Evolutionary conservation across 2,797 vertebrate species (phyloP).

Genomic region (Poeciliopsis infans): DNA sequence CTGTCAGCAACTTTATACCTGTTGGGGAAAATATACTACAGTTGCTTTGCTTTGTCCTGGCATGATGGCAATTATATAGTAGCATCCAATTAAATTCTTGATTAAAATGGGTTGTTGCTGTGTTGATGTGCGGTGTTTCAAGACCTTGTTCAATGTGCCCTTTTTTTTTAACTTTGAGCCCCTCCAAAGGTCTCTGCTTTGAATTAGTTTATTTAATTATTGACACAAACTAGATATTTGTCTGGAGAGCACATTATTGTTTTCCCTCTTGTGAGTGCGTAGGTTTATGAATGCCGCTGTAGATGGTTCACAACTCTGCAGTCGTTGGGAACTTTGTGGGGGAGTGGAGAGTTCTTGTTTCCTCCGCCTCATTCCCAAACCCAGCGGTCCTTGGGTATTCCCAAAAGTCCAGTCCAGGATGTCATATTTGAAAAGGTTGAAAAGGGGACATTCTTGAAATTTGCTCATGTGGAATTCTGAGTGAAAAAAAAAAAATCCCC

Average conservation of each 20-base stretch:
- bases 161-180: too few relatives aligned
- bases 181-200: too few relatives aligned
- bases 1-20: too few relatives aligned
- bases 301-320: slow-evolving; percentile 14
- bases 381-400: slow-evolving; percentile 55
- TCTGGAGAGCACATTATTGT: not conserved
- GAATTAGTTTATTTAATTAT: not conserved
- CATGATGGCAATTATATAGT: too few relatives aligned
- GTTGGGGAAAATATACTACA: too few relatives aligned
- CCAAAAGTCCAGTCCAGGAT: slow-evolving; percentile 65
- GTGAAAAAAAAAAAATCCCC: not conserved
- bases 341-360: slow-evolving; percentile 41
- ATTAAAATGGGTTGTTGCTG: too few relatives aligned
- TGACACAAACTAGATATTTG: not conserved
- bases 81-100: too few relatives aligned
- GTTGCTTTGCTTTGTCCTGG: too few relatives aligned
- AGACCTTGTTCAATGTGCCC: too few relatives aligned
- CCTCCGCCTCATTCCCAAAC: slow-evolving; percentile 63
- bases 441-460: slow-evolving; percentile 58
- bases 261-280: slow-evolving; percentile 19
- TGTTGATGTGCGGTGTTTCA: too few relatives aligned
- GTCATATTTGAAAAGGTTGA: slow-evolving; percentile 60
- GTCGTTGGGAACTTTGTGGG: slow-evolving; percentile 62
- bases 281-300: slow-evolving; percentile 26
- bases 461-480: slow-evolving; percentile 41